Percentiles rank a stretch among this genome's conserved stretches.
Conservation (phyloP, 2,888 invertebrate species). For the Dicyrtomina minuta region DNA sequence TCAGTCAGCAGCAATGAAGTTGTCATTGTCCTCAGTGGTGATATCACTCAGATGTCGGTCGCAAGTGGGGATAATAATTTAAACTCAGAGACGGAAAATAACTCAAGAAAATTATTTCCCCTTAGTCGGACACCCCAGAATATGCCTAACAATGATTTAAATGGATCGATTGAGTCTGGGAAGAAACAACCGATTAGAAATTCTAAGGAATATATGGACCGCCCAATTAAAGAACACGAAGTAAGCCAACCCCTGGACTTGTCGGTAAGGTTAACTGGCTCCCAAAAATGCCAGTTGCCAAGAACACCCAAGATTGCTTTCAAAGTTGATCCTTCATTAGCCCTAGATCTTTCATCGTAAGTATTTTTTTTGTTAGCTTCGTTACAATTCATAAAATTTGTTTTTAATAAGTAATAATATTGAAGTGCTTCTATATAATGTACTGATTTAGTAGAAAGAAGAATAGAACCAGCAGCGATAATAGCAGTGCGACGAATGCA, state of each 20-base stretch:
- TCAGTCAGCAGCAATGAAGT: too few relatives aligned
- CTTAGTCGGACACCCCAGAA: too few relatives aligned
- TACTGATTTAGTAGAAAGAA: too few relatives aligned
- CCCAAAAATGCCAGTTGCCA: neutral
- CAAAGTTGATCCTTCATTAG: slow-evolving; percentile 4
- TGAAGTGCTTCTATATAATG: too few relatives aligned
- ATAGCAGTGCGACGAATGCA: too few relatives aligned
- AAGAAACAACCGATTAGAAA: neutral
- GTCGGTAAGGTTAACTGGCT: neutral
- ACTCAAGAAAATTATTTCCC: neutral
- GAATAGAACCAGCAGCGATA: too few relatives aligned
- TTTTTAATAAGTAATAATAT: neutral
- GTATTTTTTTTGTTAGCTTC: neutral
- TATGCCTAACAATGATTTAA: too few relatives aligned
- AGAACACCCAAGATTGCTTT: slow-evolving; percentile 3
- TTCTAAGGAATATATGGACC: neutral
- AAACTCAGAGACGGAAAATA: too few relatives aligned
- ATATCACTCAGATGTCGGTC: too few relatives aligned
- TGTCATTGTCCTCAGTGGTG: too few relatives aligned
- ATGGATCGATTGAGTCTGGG: too few relatives aligned
- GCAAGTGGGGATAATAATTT: too few relatives aligned
- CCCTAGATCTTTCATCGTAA: slow-evolving; percentile 6
- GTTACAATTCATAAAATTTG: neutral
- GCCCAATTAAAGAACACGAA: neutral
- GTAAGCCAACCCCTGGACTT: neutral